Evolutionary conservation across 2,888 invertebrate species (phyloP), one percentile per base, ranked within the genome.

Genomic region (Trissolcus brochymenae): DNA sequence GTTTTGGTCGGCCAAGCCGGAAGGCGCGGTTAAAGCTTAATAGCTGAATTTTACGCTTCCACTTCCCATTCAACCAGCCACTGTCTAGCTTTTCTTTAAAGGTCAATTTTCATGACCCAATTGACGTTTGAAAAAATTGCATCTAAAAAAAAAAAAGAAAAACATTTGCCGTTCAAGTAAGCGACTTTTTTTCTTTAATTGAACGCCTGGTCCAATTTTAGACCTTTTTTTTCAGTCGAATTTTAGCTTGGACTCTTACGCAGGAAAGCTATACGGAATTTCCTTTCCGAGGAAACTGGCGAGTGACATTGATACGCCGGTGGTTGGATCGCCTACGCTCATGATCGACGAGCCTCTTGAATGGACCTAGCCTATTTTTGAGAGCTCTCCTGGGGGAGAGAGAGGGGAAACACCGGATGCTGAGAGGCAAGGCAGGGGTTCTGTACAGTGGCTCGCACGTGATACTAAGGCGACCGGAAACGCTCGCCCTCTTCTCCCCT

Each of bases 381-480:
- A 57, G 57, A 40, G 50, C 53, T 43, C 35, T 14, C 17, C n/a
- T 7, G 4, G 19, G 70, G 62, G 61, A 51, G 78, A 53, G 43
- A 51, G 29, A 46, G 41, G 74, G 61, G 41, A 65, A 80, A 79
- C 79, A 81, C 82, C 82, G 83, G 82, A 82, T 82, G 82, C 78
- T 79, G 79, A 78, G 80, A 85, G 84, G 83, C 83, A 84, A 84
- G 80, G 80, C 79, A 81, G 84, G 84, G 85, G 84, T 83, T 84
- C 82, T 83, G 85, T 85, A 86, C 87, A 85, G 85, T 87, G 85
- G 87, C 87, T 87, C 88, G 88, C 88, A 89, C 88, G 88, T 88
- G 88, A 88, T 88, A 87, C 87, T 85, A 85, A 87, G 87, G 85
- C 85, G 87, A 87, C 87, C 88, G 88, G 89, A 88, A 88, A 85